Conservation (phyloP, 2,888 invertebrate species). For the Agrochola circellaris region DNA sequence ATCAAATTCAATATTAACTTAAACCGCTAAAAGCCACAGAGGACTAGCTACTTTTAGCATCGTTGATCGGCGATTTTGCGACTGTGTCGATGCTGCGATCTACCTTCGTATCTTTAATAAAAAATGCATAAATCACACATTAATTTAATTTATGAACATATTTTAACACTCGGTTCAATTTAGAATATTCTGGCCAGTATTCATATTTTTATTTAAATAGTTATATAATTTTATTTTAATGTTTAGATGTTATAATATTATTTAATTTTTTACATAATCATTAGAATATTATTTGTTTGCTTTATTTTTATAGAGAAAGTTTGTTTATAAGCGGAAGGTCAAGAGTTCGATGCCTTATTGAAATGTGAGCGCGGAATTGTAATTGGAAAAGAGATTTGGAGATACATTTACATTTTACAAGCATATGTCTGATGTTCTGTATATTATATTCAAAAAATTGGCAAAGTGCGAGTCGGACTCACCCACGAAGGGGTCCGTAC, state of each 20-base stretch:
- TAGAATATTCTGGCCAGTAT: conserved; percentile 18
- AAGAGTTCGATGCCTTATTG: conserved; percentile 5
- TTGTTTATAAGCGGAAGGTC: conserved; percentile 18
- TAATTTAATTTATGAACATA: conserved; percentile 1
- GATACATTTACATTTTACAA: background rate
- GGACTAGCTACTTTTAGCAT: too few species aligned
- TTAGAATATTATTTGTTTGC: conserved; percentile 8
- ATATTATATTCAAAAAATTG: background rate
- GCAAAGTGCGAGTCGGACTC: too few species aligned
- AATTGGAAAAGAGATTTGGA: background rate
- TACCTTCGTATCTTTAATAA: too few species aligned
- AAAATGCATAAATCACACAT: conserved; percentile 4
- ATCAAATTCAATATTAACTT: too few species aligned
- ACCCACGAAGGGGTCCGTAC: too few species aligned
- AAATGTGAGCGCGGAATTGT: background rate
- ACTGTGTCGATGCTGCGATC: too few species aligned
- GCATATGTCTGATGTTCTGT: background rate
- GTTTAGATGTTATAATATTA: background rate
- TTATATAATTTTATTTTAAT: background rate
- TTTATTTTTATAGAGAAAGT: conserved; percentile 25
- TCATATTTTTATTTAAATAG: conserved; percentile 17
- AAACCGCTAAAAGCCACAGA: too few species aligned
- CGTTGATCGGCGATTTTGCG: too few species aligned
- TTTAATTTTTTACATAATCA: conserved; percentile 4
- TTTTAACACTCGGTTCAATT: background rate